Base-by-base conservation (phyloP, 2,888 invertebrate genomes). In the Actias luna region DNA sequence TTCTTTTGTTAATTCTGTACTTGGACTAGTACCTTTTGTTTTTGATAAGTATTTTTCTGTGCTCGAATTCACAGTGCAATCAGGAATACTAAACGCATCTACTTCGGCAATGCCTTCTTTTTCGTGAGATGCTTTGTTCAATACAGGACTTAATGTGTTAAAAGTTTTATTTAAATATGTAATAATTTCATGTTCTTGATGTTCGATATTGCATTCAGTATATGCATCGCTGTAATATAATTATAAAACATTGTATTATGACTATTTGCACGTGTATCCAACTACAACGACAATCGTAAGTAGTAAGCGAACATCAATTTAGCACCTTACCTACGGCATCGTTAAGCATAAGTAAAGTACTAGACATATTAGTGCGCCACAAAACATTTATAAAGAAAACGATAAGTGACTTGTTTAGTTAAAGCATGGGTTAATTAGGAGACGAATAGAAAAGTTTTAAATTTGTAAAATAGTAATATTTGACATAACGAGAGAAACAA, bases 131-230 rank as follows among this genome's bases (percentile, higher is more conserved):
- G 74, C 67, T 39, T 73, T 77, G 36, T 70, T 72, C 58, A 76
- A 66, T 58, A 72, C 71, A 58, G 76, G 70, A 71, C 78, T 74
- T 52, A 71, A 65, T 62, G 76, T 63, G 61, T 75, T 76, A 65
- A 85, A 74, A 64, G 85, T 80, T 59, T 83, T 76, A 68, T 89
- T 83, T 62, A 93, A 74, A 74, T 89, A 92, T 36, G 78, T 71
- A 64, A 93, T 83, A 70, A 93, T 88, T 80, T 91, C 89, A 69
- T 84, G 84, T 79, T 93, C 93, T 76, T 92, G 90, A 66, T 87
- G 82, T 72, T 85, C 83, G 66, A 93, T 87, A 71, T 89, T 82
- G 72, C 92, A 93, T 73, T 93, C 89, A 59, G 92, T 90, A 71
- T 93, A 93, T 3, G 87, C 87, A 77, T 93, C 93, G 75, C 93